Evolutionary conservation across 2,888 invertebrate genomes (phyloP), one percentile per base, ranked within the genome.

Genomic region (Drosophila nr. perissopoda): DNA sequence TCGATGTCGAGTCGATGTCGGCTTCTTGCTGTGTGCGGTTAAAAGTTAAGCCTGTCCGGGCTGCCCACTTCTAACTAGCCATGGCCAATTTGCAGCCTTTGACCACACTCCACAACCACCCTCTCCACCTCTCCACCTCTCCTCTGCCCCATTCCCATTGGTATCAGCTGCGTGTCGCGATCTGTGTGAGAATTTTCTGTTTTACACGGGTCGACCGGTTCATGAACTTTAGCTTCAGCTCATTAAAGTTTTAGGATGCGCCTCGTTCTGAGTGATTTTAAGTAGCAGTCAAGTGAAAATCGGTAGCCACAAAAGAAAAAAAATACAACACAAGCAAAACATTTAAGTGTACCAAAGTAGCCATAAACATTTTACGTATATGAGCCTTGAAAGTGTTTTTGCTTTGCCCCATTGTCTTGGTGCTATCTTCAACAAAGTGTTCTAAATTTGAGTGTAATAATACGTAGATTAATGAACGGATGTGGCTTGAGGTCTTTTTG

Each of bases 41-140:
- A 77, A 83, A 90, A 85, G 90, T 85, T 88, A 85, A 90, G 85
- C 87, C 74, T 78, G 68, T 80, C 78, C 42, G 56, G 51, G 21
- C 61, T 40, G 79, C 45, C 66, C 80, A 63, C 64, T 68, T 66
- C 67, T 70, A 78, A 89, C 81, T 79, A 76, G 76, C 79, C 76
- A 48, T 69, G 60, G 61, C 76, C 42, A 62, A 45, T 62, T 49
- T 63, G 58, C 16, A 45, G 45, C 45, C 45, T 25, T 45, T 45
- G 45, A 25, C 3, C 8, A 58, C 13, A 74, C 34, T 61, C 38
- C 31, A 33, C n/a, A 27, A 33, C 29, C 21, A 29, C 11, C 36
- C 34, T 5, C 45, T 13, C 52, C 45, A 42, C 36, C 34, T 5
- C 45, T 13, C 52, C 45, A 42, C 11, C 63, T 21, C 68, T 42